Conservation (phyloP, 2,888 invertebrate species). For the Mythimna loreyi region DNA sequence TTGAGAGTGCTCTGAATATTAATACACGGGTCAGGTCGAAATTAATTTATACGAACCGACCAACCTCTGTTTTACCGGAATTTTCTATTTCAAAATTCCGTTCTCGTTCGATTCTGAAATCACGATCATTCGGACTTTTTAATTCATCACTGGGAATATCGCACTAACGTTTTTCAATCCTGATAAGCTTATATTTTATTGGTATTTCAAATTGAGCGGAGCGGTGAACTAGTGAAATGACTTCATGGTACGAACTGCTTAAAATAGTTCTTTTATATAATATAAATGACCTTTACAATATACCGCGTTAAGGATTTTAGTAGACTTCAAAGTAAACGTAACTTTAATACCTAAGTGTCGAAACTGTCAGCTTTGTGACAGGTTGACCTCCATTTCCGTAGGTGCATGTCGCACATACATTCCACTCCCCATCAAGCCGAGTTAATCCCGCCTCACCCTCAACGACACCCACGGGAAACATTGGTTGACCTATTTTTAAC, state of each 20-base stretch:
- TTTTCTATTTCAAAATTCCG: constrained; percentile 85
- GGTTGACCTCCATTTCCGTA: constrained; percentile 22
- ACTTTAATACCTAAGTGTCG: background rate
- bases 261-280: background rate
- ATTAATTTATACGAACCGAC: constrained; percentile 88
- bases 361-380: constrained; percentile 14
- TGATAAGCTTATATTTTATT: constrained; percentile 42
- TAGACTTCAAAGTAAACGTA: background rate
- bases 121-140: constrained; percentile 71
- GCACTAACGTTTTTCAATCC: constrained; percentile 50
- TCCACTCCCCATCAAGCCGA: constrained; percentile 35
- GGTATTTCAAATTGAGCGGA: constrained; percentile 23
- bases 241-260: background rate
- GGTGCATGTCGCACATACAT: constrained; percentile 39
- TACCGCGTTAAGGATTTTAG: background rate
- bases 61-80: constrained; percentile 83
- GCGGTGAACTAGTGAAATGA: background rate
- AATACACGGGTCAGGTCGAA: constrained; percentile 86
- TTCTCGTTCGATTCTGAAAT: constrained; percentile 79
- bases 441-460: constrained; percentile 50
- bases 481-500: constrained; percentile 58
- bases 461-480: constrained; percentile 45
- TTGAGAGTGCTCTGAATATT: constrained; percentile 89
- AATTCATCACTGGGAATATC: constrained; percentile 57
- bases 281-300: no score